Conservation (phyloP, 2,888 invertebrate genomes). For the Morinoia aosen region DNA sequence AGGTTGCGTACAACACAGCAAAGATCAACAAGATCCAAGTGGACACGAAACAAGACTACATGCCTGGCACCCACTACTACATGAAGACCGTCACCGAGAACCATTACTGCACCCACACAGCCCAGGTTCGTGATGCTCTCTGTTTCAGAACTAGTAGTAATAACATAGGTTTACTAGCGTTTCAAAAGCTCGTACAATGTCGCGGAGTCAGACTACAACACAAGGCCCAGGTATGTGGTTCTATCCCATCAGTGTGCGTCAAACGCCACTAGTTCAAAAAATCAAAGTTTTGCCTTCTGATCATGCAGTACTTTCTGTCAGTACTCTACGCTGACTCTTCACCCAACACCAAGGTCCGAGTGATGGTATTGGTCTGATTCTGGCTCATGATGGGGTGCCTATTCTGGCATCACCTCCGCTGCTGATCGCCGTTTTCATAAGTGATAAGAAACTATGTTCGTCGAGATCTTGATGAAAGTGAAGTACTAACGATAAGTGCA, state of each 20-base stretch:
- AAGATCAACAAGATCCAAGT: constrained; percentile 61
- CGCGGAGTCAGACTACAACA: not conserved
- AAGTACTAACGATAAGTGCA: not conserved
- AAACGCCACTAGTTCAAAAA: no score
- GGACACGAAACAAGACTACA: constrained; percentile 61
- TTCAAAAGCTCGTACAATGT: not conserved
- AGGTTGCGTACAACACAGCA: constrained; percentile 65
- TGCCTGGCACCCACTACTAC: constrained; percentile 67
- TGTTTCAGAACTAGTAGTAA: not conserved
- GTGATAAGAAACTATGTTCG: no score
- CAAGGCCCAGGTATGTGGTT: not conserved
- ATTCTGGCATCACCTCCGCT: no score
- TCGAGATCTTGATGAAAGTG: not conserved
- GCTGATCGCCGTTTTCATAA: no score
- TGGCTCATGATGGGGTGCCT: no score
- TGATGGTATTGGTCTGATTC: no score
- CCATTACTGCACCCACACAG: constrained; percentile 63
- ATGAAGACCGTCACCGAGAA: constrained; percentile 65
- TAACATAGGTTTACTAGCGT: not conserved
- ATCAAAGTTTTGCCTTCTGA: no score
- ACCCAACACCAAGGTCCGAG: no score
- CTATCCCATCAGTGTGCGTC: no score
- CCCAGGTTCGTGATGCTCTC: constrained; percentile 57
- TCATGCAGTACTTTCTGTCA: no score
- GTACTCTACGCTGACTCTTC: no score